Conservation (phyloP, 2,113 vertebrate genomes). For the Tragelaphus scriptus region DNA sequence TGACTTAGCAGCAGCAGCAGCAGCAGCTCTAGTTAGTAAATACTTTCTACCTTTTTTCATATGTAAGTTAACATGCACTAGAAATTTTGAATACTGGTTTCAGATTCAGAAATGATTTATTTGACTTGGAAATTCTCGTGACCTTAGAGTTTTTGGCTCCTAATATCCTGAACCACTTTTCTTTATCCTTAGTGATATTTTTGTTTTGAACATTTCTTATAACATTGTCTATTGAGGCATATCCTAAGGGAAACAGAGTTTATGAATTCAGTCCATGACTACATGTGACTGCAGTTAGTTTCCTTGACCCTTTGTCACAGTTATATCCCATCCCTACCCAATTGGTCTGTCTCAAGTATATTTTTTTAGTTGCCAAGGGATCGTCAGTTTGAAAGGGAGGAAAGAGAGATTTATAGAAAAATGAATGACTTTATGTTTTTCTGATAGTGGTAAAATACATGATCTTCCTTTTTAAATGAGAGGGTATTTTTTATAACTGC, state of each 20-base stretch:
- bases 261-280: not conserved
- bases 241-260: not conserved
- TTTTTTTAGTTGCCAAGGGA: not conserved
- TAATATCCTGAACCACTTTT: not conserved
- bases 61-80: not conserved
- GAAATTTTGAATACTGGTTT: constrained; percentile 14
- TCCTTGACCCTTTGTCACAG: not conserved
- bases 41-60: not conserved
- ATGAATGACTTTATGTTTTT: constrained; percentile 4
- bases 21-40: not conserved
- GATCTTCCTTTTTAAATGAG: not conserved
- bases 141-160: not conserved
- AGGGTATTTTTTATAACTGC: not conserved
- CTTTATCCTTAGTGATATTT: not conserved
- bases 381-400: not conserved
- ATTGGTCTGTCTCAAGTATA: not conserved
- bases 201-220: constrained; percentile 10
- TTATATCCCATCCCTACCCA: not conserved
- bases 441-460: not conserved
- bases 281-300: not conserved
- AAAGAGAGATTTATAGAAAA: not conserved
- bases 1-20: no score
- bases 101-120: not conserved
- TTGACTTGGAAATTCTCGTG: not conserved
- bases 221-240: not conserved